A percentile compares a stretch with the other conserved stretches of the same genome.
phyloP scores from a whole-genome alignment of 2,797 vertebrate species.

The Danio kyathit region DNA sequence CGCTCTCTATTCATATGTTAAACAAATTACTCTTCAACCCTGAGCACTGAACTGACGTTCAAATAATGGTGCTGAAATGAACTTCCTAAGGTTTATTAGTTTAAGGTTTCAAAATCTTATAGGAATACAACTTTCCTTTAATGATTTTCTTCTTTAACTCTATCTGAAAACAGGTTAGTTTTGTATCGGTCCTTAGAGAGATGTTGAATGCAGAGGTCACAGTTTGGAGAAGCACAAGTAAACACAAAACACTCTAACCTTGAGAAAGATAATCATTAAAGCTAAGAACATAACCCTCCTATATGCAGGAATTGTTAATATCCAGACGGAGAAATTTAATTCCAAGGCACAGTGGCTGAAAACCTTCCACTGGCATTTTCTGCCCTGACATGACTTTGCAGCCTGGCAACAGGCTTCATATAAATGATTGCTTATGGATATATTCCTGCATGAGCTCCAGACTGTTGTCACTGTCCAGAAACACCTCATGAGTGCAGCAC shows the following conservation, averaged over 20 bases:
- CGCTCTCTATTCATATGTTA: slow-evolving; percentile 22
- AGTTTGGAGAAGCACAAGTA: slow-evolving; percentile 22
- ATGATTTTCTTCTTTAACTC: slow-evolving; percentile 12
- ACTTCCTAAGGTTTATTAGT: background rate
- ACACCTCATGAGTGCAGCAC: slow-evolving; percentile 73
- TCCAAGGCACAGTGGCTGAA: background rate
- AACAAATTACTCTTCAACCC: slow-evolving; percentile 28
- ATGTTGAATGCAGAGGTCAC: slow-evolving; percentile 23
- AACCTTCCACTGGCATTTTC: slow-evolving; percentile 1
- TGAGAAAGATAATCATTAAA: slow-evolving; percentile 38
- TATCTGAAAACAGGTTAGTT: slow-evolving; percentile 7
- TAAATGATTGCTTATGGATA: slow-evolving; percentile 13
- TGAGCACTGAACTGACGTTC: background rate
- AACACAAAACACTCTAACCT: slow-evolving; percentile 27
- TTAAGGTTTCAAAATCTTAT: background rate
- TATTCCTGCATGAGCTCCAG: slow-evolving; percentile 68
- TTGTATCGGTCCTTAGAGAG: slow-evolving; percentile 35
- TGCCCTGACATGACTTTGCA: slow-evolving; percentile 47
- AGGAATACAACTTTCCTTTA: slow-evolving; percentile 28
- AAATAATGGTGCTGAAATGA: slow-evolving; percentile 6
- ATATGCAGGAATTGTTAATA: slow-evolving; percentile 6
- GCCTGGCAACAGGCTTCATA: slow-evolving; percentile 48
- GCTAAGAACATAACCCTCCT: slow-evolving; percentile 11
- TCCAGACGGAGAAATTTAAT: slow-evolving; percentile 26
- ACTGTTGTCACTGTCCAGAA: slow-evolving; percentile 73